phyloP scores from a whole-genome alignment of 2,113 vertebrate genomes.

The Tylochromis polylepis region DNA sequence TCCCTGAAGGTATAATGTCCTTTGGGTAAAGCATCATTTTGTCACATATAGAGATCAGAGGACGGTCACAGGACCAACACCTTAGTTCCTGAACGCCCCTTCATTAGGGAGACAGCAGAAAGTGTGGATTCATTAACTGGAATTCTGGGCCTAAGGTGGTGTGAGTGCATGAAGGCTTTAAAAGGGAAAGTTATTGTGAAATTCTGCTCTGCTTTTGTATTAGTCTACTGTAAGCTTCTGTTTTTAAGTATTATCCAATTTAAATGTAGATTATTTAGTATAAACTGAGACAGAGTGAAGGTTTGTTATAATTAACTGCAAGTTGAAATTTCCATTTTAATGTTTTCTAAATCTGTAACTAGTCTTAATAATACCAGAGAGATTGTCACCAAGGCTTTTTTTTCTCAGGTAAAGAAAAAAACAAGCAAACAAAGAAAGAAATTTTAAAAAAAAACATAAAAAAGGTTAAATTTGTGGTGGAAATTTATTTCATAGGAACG shows the following conservation, averaged over 20 bases:
- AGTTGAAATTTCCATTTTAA: not conserved
- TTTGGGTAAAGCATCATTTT: conserved; percentile 25
- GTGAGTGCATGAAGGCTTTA: not conserved
- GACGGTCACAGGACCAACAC: conserved; percentile 15
- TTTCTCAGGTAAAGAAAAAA: not conserved
- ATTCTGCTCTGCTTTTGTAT: not conserved
- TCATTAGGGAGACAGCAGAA: not conserved
- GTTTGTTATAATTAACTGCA: not conserved
- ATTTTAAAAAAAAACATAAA: not conserved
- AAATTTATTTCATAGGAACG: not conserved
- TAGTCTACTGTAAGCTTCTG: not conserved
- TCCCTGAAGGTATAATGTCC: conserved; percentile 9
- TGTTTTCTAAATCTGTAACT: not conserved
- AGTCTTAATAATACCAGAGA: not conserved
- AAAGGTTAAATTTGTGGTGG: not conserved
- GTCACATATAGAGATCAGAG: conserved; percentile 40
- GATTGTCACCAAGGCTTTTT: rapidly evolving
- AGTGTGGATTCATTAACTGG: conserved; percentile 23
- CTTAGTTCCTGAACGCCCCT: not conserved
- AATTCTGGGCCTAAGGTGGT: conserved; percentile 30
- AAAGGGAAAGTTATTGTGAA: conserved; percentile 25
- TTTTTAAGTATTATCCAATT: rapidly evolving
- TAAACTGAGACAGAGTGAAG: not conserved
- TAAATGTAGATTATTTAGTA: not conserved
- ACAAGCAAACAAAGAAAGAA: not conserved